Conservation (phyloP, 2,888 invertebrate species). For the Trachelus troglodyta region DNA sequence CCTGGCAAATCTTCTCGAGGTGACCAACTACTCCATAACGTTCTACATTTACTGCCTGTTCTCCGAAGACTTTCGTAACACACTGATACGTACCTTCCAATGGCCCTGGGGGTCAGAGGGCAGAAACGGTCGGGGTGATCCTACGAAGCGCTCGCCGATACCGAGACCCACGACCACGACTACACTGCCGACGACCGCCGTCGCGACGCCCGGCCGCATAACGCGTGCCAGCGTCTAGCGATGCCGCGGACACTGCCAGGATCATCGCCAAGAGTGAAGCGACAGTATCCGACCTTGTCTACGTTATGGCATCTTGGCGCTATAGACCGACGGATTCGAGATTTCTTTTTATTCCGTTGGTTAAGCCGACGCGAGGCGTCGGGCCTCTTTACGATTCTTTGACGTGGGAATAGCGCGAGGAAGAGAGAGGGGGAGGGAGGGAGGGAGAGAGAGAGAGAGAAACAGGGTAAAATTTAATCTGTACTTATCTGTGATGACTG, state of each 20-base stretch:
- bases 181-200: conserved; percentile 51
- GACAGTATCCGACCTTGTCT: not conserved
- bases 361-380: no score
- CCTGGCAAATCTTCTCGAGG: conserved; percentile 78
- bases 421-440: no score
- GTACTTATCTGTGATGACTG: no score
- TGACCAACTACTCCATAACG: conserved; percentile 81
- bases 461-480: no score
- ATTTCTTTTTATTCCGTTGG: no score
- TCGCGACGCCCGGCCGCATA: conserved; percentile 49
- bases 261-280: no score
- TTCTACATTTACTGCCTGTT: conserved; percentile 84
- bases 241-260: not conserved
- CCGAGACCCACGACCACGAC: conserved; percentile 49
- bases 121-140: conserved; percentile 37
- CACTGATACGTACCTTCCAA: conserved; percentile 73
- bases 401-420: no score
- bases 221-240: conserved; percentile 53
- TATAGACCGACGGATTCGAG: not conserved
- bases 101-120: conserved; percentile 67
- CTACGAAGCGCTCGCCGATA: conserved; percentile 50
- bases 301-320: not conserved
- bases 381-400: no score
- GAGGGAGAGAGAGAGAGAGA: no score
- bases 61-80: conserved; percentile 81